A percentile compares a stretch with the other conserved stretches of the same genome.
Evolutionary conservation across 2,797 vertebrate species (phyloP).

Genomic region (Leptoclinus maculatus): DNA sequence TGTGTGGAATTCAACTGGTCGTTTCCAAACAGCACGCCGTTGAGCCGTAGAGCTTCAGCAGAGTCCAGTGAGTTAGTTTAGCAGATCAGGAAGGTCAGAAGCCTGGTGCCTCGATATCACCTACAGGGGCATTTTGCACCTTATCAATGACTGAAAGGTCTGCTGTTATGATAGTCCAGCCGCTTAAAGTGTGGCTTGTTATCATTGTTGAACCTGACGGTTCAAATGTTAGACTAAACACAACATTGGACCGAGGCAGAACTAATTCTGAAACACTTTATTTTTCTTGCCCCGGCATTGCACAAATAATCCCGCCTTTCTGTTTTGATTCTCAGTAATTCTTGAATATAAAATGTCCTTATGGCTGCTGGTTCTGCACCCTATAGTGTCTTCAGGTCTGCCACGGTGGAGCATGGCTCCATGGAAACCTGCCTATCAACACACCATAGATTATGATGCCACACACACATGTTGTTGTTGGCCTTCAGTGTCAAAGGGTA

Average conservation of each 20-base stretch:
- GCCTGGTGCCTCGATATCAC: slow-evolving; percentile 77
- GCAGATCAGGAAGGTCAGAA: slow-evolving; percentile 73
- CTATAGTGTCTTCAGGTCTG: slow-evolving; percentile 6
- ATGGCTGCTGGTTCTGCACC: background rate
- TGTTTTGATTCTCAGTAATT: background rate
- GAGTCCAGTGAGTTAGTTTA: slow-evolving; percentile 54
- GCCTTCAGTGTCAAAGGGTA: slow-evolving; percentile 77
- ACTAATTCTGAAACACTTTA: background rate
- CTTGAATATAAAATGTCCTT: slow-evolving; percentile 2
- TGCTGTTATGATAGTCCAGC: slow-evolving; percentile 73
- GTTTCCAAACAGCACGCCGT: slow-evolving; percentile 50
- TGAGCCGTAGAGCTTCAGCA: slow-evolving; percentile 39
- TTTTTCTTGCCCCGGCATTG: background rate
- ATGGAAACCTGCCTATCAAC: slow-evolving; percentile 59
- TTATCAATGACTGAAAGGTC: slow-evolving; percentile 74
- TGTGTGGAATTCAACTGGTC: slow-evolving; percentile 59
- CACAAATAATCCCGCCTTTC: background rate
- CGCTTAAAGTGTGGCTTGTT: slow-evolving; percentile 64
- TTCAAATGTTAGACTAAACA: slow-evolving; percentile 75
- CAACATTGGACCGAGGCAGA: slow-evolving; percentile 1
- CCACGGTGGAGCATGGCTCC: slow-evolving; percentile 37
- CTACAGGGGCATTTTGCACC: slow-evolving; percentile 48
- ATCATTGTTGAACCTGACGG: slow-evolving; percentile 69
- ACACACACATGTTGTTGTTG: slow-evolving; percentile 65
- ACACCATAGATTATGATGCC: slow-evolving; percentile 55